Evolutionary conservation across 1,140 invertebrate genomes (phyloP).

Genomic region (Macrostomum lignano): DNA sequence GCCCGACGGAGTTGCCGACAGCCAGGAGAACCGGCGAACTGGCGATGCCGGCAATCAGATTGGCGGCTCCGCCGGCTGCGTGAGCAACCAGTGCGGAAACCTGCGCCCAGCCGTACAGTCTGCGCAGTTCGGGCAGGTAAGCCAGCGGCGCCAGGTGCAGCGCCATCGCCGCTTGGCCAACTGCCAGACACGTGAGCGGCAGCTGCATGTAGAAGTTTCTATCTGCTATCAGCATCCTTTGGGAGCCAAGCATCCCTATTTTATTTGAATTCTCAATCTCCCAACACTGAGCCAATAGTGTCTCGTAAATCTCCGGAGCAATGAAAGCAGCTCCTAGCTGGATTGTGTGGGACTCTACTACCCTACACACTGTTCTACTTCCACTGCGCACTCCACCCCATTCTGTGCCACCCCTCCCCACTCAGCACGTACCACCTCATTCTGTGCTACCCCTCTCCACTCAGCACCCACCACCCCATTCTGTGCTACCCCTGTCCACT

Average conservation of each 20-base stretch:
- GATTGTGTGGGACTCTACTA: too few species aligned
- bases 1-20: conserved; percentile 22
- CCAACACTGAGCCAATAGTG: too few species aligned
- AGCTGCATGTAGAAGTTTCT: conserved; percentile 20
- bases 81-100: conserved; percentile 16
- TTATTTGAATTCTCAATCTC: conserved; percentile 3
- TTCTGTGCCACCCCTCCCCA: too few species aligned
- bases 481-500: too few species aligned
- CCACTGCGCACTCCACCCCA: too few species aligned
- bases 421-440: too few species aligned
- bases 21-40: conserved; percentile 20
- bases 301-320: too few species aligned
- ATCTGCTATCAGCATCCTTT: conserved; percentile 14
- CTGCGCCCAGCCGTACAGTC: conserved; percentile 18
- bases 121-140: conserved; percentile 16
- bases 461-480: too few species aligned
- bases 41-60: conserved; percentile 16
- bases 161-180: conserved; percentile 21
- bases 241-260: conserved; percentile 10
- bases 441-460: too few species aligned
- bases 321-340: too few species aligned
- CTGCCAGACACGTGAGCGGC: conserved; percentile 18
- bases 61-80: conserved; percentile 15
- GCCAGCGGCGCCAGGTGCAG: conserved; percentile 24
- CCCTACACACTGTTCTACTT: too few species aligned